Evolutionary conservation across 2,888 invertebrate species (phyloP).

Genomic region (Eutolmus rufibarbis): DNA sequence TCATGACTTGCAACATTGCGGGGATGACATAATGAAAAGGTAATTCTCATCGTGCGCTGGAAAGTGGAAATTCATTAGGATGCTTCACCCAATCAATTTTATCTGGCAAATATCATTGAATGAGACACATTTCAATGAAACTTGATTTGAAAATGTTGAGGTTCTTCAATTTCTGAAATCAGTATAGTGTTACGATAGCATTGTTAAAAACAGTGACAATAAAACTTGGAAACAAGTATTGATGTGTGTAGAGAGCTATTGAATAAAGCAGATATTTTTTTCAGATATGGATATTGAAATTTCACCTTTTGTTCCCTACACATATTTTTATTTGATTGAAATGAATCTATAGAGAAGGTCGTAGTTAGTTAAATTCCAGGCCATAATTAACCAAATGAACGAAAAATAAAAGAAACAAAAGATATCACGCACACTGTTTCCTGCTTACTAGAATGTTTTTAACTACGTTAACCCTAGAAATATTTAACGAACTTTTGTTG

Average conservation of each 20-base stretch:
- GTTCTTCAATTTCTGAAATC: not conserved
- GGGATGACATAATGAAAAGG: not conserved
- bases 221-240: not conserved
- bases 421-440: too few species aligned
- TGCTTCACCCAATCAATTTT: not conserved
- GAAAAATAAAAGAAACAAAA: too few species aligned
- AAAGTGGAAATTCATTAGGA: not conserved
- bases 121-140: not conserved
- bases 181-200: not conserved
- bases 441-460: too few species aligned
- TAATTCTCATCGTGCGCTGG: not conserved
- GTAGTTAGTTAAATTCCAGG: too few species aligned
- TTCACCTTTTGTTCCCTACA: not conserved
- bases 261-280: not conserved
- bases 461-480: too few species aligned
- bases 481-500: too few species aligned
- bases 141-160: not conserved
- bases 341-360: too few species aligned
- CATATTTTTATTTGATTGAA: too few species aligned
- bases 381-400: too few species aligned
- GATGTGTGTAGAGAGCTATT: not conserved
- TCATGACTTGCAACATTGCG: not conserved
- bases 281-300: not conserved
- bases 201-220: not conserved
- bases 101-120: not conserved